Evolutionary conservation across 2,888 invertebrate genomes (phyloP), one percentile per base, ranked within the genome.

Genomic region (Protula sp.): DNA sequence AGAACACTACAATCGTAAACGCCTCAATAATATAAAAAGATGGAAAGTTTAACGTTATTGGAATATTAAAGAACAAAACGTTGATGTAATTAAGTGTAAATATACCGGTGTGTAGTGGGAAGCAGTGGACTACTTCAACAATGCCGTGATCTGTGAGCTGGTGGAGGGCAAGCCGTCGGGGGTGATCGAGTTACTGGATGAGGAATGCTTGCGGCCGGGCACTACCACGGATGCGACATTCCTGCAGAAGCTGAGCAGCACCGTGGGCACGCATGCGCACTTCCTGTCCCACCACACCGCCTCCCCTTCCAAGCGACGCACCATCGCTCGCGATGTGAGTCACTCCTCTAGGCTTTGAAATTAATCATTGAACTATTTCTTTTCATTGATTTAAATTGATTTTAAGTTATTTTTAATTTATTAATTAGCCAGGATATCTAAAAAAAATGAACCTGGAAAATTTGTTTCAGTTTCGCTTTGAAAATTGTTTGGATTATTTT

Each of bases 81-180:
- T n/a, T n/a, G n/a, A n/a, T n/a, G n/a, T n/a, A n/a, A n/a, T n/a
- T n/a, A n/a, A n/a, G n/a, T n/a, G n/a, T n/a, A n/a, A n/a, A n/a
- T n/a, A 38, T 38, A 14, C 19, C 19, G 19, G 19, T 38, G 52
- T 53, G n/a, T 63, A 79, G 76, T 94, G 94, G 94, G 89, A 89
- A 70, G 87, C 90, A 31, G 87, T 94, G 2, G 87, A 88, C 70
- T 94, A 90, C 82, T 94, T 94, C 81, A 91, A 94, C 81, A 94
- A 94, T 78, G 92, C 92, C 83, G 86, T 94, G 69, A 94, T 94
- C 74, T 94, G 93, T 79, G 91, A 93, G 81, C 85, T 94, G 69
- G 91, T 94, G 64, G 94, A 94, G 79, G 90, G 90, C 71, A 89
- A 90, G 74, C 89, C 92, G 75, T 88, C 87, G 84, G 47, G 47